These are phyloP conservation scores for Gymnoscopelus braueri DNA, from an alignment of 2,797 vertebrate genomes.

Conservation along the genomic window DNA sequence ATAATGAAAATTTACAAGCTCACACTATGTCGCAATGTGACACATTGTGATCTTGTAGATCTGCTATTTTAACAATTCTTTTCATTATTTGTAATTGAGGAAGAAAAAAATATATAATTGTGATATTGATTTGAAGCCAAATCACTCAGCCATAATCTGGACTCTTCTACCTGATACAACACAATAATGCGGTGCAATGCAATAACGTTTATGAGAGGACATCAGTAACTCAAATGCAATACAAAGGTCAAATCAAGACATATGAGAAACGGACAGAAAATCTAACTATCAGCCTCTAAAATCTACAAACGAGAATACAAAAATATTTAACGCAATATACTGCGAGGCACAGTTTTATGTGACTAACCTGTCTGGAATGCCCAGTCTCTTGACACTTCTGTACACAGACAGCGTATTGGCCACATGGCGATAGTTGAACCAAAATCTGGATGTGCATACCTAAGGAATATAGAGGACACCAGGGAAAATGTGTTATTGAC, in stretches of 20 bases:
- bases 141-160: no score
- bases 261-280: no score
- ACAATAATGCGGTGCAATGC: background rate
- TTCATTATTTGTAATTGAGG: no score
- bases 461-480: constrained; percentile 46
- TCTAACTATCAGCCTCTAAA: no score
- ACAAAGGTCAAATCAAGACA: background rate
- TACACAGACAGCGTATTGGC: constrained; percentile 97
- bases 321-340: no score
- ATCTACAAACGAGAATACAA: no score
- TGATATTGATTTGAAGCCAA: no score
- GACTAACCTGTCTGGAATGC: constrained; percentile 94
- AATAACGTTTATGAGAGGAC: background rate
- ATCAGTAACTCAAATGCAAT: background rate
- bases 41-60: no score
- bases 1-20: no score
- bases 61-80: no score
- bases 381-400: constrained; percentile 95
- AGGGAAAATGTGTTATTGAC: accelerated
- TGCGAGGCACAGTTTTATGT: background rate
- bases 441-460: constrained; percentile 98
- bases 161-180: background rate
- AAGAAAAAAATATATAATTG: no score
- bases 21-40: no score
- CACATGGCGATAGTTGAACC: constrained; percentile 99